A percentile compares a stretch with the other conserved stretches of the same genome.
Evolutionary conservation across 1,140 invertebrate species (phyloP).

Genomic region (Trichonephila clavipes): DNA sequence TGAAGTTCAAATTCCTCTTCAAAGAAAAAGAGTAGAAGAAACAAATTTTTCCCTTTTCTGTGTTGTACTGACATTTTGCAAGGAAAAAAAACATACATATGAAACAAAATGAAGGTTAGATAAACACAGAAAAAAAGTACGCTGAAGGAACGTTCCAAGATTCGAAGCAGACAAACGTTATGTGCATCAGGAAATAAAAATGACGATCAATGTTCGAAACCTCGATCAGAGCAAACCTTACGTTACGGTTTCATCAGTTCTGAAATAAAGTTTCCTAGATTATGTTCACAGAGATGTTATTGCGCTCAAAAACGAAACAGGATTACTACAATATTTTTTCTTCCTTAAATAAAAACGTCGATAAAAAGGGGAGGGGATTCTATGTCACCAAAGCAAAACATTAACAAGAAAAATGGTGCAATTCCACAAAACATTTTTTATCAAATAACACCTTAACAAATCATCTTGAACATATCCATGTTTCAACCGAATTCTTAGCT

Average conservation of each 20-base stretch:
- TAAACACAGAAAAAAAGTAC: neutral
- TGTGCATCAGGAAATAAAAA: neutral
- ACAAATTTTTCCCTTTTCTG: neutral
- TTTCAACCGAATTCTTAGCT: too few species aligned
- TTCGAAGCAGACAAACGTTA: neutral
- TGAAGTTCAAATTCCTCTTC: neutral
- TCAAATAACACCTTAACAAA: too few species aligned
- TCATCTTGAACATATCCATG: too few species aligned
- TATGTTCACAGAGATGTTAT: neutral
- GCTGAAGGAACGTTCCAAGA: neutral
- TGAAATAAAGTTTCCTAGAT: neutral
- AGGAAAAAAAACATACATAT: constrained; percentile 18
- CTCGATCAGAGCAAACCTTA: neutral
- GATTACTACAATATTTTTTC: neutral
- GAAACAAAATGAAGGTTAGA: constrained; percentile 28
- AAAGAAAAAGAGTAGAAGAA: neutral
- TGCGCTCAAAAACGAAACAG: neutral
- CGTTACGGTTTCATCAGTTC: neutral
- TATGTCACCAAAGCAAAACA: too few species aligned
- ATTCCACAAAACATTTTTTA: too few species aligned
- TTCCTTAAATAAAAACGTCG: neutral
- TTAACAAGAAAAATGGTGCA: too few species aligned
- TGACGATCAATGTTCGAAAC: neutral
- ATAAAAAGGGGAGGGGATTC: neutral
- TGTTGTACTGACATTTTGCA: neutral